Base-by-base conservation (phyloP, 1,140 invertebrate species). In the Meloidogyne exigua region DNA sequence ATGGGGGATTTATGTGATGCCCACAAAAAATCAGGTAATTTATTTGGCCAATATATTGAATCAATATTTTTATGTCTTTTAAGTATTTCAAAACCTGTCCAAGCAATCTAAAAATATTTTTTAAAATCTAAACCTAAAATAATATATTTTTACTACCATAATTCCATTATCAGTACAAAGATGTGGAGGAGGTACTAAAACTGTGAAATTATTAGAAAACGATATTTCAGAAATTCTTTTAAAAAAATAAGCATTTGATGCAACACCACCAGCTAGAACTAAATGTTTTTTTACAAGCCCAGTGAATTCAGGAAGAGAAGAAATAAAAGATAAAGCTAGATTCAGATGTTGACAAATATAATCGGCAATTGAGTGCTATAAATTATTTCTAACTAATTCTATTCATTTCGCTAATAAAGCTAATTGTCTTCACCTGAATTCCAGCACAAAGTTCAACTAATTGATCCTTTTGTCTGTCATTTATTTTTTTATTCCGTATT, bases 81-180 rank as follows among this genome's bases (percentile, higher is more conserved):
- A 57, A 57, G 21, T 21, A 57, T 57, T 57, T 57, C 49, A 5
- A 57, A 57, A n/a, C 49, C 49, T 57, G 49, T n/a, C 49, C 49
- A 57, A 9, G 49, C 49, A 57, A 57, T 57, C 49, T 57, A 21
- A 57, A 57, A 57, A 57, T 7, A n/a, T 7, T 49, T 49, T 49
- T 18, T 18, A 18, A 49, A 49, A 49, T 5, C 10, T n/a, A n/a
- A 42, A 42, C 39, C 39, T 18, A 49, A 49, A 3, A 49, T 49
- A 18, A n/a, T 15, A 9, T 57, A n/a, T 57, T n/a, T 9, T 18
- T 42, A 15, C 21, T n/a, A 73, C 72, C 72, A 73, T 73, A 25
- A 73, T 49, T 7, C 72, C 72, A 36, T 73, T 73, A 21, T 73
- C 72, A 13, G 72, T 73, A 13, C 72, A 73, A 62, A 73, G 12